phyloP scores from a whole-genome alignment of 2,888 invertebrate genomes.

The Drosophila ezoana region DNA sequence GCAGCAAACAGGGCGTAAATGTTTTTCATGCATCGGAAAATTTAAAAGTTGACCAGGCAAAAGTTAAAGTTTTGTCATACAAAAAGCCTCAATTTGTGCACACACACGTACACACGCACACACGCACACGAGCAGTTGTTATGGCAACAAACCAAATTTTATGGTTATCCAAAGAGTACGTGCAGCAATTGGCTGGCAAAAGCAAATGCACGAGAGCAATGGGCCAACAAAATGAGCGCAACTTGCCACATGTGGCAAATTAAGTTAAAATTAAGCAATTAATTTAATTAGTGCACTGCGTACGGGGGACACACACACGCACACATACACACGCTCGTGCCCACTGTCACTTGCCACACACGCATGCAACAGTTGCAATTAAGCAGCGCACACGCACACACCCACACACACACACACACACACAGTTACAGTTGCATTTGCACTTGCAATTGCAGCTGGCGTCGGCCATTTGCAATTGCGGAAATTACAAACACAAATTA shows the following conservation, averaged over 20 bases:
- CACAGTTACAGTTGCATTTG: constrained; percentile 26
- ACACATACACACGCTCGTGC: constrained; percentile 10
- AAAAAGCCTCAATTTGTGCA: constrained; percentile 10
- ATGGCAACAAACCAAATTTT: constrained; percentile 60
- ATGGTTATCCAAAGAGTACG: constrained; percentile 59
- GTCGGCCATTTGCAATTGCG: constrained; percentile 65
- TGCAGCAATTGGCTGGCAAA: constrained; percentile 46
- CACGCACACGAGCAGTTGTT: constrained; percentile 30
- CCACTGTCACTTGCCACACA: constrained; percentile 48
- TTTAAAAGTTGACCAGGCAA: constrained; percentile 12
- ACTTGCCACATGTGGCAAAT: constrained; percentile 78
- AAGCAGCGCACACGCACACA: constrained; percentile 12
- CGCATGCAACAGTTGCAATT: constrained; percentile 55
- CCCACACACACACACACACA: constrained; percentile 13
- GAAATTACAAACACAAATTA: constrained; percentile 73
- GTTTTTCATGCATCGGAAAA: constrained; percentile 9
- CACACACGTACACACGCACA: constrained; percentile 3
- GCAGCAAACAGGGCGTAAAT: constrained; percentile 17
- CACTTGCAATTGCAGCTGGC: constrained; percentile 38
- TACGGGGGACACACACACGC: constrained; percentile 27
- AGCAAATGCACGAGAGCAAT: constrained; percentile 52
- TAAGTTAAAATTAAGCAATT: constrained; percentile 81
- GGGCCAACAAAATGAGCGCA: constrained; percentile 45
- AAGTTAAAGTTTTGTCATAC: constrained; percentile 20
- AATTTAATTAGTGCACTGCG: constrained; percentile 73